Evolutionary conservation across 2,888 invertebrate species (phyloP).

Genomic region (Brenthis hecate): DNA sequence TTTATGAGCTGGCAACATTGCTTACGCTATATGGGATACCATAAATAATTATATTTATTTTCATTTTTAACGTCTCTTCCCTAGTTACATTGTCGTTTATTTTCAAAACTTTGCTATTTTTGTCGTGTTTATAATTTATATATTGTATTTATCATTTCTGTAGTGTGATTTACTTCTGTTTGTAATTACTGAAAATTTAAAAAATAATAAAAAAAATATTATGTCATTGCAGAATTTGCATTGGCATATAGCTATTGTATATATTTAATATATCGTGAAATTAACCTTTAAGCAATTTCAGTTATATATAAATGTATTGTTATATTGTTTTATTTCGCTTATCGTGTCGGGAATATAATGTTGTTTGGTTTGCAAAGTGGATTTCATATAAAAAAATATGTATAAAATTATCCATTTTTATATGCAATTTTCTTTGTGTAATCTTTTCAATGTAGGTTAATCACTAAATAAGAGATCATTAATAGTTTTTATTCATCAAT

Average conservation of each 20-base stretch:
- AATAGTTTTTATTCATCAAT: slow-evolving; percentile 12
- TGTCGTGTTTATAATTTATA: slow-evolving; percentile 73
- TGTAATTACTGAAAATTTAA: slow-evolving; percentile 72
- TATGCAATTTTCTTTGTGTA: not conserved
- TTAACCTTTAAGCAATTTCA: slow-evolving; percentile 68
- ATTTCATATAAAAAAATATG: slow-evolving; percentile 3
- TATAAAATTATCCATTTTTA: not conserved
- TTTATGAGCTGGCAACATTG: slow-evolving; percentile 31
- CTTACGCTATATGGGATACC: slow-evolving; percentile 47
- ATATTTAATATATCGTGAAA: slow-evolving; percentile 71
- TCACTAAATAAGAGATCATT: slow-evolving; percentile 36
- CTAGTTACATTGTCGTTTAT: slow-evolving; percentile 68
- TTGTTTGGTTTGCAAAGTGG: not conserved
- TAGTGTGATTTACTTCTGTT: slow-evolving; percentile 74
- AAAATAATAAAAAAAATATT: slow-evolving; percentile 64
- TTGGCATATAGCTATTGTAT: slow-evolving; percentile 70
- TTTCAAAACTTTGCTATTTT: slow-evolving; percentile 69
- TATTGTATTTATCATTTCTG: slow-evolving; percentile 60
- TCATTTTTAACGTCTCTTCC: slow-evolving; percentile 67
- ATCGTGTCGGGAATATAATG: slow-evolving; percentile 53
- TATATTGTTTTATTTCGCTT: slow-evolving; percentile 55
- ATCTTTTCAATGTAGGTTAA: slow-evolving; percentile 24
- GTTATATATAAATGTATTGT: slow-evolving; percentile 60
- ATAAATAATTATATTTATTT: slow-evolving; percentile 58
- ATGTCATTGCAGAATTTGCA: slow-evolving; percentile 63